These are phyloP conservation scores for Drosophila cognata DNA, from an alignment of 2,888 invertebrate species.

Conservation along the genomic window DNA sequence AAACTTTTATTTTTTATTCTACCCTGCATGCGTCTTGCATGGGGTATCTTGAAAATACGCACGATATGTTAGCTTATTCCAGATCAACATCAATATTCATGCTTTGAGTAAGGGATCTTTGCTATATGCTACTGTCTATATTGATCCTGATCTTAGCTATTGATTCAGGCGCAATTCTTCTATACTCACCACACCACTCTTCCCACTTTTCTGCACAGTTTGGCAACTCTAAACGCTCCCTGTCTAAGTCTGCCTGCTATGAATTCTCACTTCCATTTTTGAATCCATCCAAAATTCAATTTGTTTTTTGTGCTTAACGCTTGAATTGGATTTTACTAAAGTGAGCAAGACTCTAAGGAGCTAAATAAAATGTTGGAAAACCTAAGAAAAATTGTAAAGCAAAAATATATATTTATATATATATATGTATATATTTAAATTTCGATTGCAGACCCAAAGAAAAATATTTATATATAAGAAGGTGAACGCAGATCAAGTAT, in stretches of 20 bases:
- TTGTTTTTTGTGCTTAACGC: background rate
- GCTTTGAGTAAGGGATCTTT: too few relatives aligned
- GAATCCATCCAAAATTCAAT: background rate
- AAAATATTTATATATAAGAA: too few relatives aligned
- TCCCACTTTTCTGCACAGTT: background rate
- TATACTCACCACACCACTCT: background rate
- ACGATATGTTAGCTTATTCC: background rate
- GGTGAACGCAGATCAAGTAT: background rate
- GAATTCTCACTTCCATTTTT: background rate
- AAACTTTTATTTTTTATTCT: constrained; percentile 8
- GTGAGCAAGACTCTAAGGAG: background rate
- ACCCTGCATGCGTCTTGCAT: background rate
- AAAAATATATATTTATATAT: background rate
- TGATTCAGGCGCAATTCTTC: too few relatives aligned
- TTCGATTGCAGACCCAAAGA: background rate
- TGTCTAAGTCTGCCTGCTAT: background rate
- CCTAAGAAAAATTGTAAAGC: background rate
- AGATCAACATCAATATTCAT: background rate
- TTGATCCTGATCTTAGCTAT: too few relatives aligned
- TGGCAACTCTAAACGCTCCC: background rate
- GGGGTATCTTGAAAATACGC: background rate
- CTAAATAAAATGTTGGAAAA: background rate
- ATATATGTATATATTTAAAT: background rate
- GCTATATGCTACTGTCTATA: too few relatives aligned
- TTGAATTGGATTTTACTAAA: background rate